Conservation (phyloP, 64 coral and sea anemone genomes). For the Acropora tenuis region DNA sequence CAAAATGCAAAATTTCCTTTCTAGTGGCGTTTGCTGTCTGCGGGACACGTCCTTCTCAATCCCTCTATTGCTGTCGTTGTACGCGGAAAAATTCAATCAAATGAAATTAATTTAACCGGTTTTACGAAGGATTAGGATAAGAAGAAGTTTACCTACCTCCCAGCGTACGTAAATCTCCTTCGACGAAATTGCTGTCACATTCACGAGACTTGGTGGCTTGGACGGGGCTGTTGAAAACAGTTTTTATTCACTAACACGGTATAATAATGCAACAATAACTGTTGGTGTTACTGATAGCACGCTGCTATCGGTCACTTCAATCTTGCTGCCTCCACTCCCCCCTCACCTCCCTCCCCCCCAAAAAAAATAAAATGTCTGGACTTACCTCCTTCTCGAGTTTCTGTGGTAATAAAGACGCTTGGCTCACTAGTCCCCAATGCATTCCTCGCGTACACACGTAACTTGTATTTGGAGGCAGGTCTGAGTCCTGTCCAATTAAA, state of each 20-base stretch:
- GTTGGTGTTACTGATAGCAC: background rate
- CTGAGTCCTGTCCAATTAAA: constrained; percentile 36
- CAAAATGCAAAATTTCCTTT: no score
- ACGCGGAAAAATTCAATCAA: no score
- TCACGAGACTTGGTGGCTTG: constrained; percentile 58
- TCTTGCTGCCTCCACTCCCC: background rate
- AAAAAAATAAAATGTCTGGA: background rate
- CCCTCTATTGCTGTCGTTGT: no score
- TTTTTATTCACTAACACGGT: background rate
- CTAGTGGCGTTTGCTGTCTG: no score
- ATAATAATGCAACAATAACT: background rate
- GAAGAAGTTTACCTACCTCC: constrained; percentile 51
- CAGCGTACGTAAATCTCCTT: constrained; percentile 76
- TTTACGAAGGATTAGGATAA: no score
- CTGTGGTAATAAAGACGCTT: constrained; percentile 19
- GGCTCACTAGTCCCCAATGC: constrained; percentile 60
- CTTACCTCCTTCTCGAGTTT: constrained; percentile 79
- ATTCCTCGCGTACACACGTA: constrained; percentile 78
- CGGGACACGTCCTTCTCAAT: no score
- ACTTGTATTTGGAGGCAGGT: constrained; percentile 76
- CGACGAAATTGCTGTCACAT: constrained; percentile 81
- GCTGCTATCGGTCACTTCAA: background rate
- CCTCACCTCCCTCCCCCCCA: no score
- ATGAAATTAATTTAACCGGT: no score
- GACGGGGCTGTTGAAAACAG: constrained; percentile 62